Conservation (phyloP, 2,888 invertebrate genomes). For the Mimumesa dahlbomi region DNA sequence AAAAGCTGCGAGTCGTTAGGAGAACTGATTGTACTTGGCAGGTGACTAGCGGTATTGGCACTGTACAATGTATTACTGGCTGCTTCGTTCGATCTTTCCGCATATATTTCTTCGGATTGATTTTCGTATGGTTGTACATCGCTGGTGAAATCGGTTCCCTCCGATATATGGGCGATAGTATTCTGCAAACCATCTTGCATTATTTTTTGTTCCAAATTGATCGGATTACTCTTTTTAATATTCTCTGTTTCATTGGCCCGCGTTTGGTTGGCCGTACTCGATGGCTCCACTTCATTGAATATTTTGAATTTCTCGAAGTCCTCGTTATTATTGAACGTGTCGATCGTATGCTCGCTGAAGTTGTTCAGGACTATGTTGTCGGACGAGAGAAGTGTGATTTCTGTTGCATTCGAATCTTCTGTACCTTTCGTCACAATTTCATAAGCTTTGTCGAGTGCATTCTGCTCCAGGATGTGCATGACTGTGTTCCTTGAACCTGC, state of each 20-base stretch:
- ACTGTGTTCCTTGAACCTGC: constrained; percentile 43
- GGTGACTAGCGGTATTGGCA: constrained; percentile 63
- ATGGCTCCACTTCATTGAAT: constrained; percentile 43
- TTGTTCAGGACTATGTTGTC: constrained; percentile 54
- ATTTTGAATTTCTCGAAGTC: constrained; percentile 64
- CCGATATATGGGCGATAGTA: constrained; percentile 71
- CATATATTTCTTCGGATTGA: constrained; percentile 41
- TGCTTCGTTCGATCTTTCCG: constrained; percentile 40
- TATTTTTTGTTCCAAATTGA: constrained; percentile 70
- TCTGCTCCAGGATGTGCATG: constrained; percentile 53
- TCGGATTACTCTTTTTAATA: constrained; percentile 23
- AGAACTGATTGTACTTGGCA: constrained; percentile 55
- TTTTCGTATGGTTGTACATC: constrained; percentile 48
- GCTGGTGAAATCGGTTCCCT: constrained; percentile 47
- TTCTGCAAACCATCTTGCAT: constrained; percentile 71
- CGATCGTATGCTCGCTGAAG: constrained; percentile 54
- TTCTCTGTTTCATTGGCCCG: constrained; percentile 1
- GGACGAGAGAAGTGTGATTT: constrained; percentile 47
- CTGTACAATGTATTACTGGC: constrained; percentile 47
- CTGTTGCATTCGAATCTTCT: constrained; percentile 30
- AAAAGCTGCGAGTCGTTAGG: constrained; percentile 62
- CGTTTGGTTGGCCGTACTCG: constrained; percentile 24
- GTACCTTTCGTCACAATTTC: constrained; percentile 24
- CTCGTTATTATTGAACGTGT: constrained; percentile 57
- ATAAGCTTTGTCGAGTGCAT: constrained; percentile 44